Percentiles rank a stretch among this genome's conserved stretches.
Conservation (phyloP, 2,888 invertebrate species). For the Dasypogon diadema region DNA sequence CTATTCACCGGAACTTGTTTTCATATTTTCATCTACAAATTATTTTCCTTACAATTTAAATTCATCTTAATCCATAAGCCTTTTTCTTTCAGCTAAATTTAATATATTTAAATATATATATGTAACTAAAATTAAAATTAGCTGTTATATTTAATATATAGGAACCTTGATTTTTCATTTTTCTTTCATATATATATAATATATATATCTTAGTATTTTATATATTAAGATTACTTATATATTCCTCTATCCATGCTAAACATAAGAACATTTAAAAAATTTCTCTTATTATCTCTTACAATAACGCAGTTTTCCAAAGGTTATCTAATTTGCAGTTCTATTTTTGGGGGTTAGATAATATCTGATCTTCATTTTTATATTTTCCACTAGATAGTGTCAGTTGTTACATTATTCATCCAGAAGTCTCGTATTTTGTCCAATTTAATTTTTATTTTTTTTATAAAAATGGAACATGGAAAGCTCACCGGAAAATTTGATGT, state of each 20-base stretch:
- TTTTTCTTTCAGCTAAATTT: slow-evolving; percentile 18
- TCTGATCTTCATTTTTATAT: slow-evolving; percentile 18
- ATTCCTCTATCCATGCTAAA: not conserved
- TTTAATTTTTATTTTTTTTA: too few species aligned
- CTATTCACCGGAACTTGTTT: not conserved
- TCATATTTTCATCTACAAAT: slow-evolving; percentile 24
- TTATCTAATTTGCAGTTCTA: too few species aligned
- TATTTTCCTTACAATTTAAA: not conserved
- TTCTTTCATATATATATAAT: slow-evolving; percentile 47
- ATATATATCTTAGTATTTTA: too few species aligned
- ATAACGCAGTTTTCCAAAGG: not conserved
- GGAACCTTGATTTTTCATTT: slow-evolving; percentile 60
- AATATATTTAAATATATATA: slow-evolving; percentile 37
- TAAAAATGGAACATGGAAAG: not conserved
- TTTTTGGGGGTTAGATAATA: too few species aligned
- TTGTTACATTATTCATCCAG: not conserved
- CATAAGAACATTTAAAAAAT: slow-evolving; percentile 32
- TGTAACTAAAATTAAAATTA: slow-evolving; percentile 48
- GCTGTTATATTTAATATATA: slow-evolving; percentile 60
- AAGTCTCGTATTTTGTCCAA: not conserved
- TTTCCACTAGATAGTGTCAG: not conserved
- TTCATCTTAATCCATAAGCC: slow-evolving; percentile 8
- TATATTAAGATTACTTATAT: slow-evolving; percentile 14
- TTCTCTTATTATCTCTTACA: slow-evolving; percentile 2
- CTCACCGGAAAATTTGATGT: too few species aligned